Base-by-base conservation (phyloP, 2,888 invertebrate genomes). In the Fragum sueziense region DNA sequence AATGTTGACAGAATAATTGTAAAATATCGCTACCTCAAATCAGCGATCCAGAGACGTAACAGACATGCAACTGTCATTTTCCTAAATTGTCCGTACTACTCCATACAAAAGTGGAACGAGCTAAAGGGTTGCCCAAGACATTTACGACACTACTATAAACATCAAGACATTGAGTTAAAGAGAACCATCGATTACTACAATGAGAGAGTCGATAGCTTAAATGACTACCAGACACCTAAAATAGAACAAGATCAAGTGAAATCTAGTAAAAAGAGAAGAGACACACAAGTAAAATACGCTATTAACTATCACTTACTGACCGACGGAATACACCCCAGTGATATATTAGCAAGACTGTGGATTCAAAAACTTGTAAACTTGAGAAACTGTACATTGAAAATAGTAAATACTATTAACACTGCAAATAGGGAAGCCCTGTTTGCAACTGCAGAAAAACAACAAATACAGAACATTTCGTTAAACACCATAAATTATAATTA, bases 61-160 rank as follows among this genome's bases (percentile, higher is more conserved):
- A 11, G 25, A 27, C 9, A 11, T 14, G 57, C 57, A 57, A 57
- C 11, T 27, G n/a, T 57, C 27, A 22, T 57, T 20, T 57, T 57
- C 57, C n/a, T 57, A 11, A 57, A 57, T 27, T 57, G 57, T 27
- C 57, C 57, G 25, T 57, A 57, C 57, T 57, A 57, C 27, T 57
- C 57, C n/a, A 57, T 57, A 11, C 25, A 11, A 27, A 27, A n/a
- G 27, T 57, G 57, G 57, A 57, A 57, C 25, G 9, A 27, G 29
- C 57, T 22, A 14, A 57, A 29, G 29, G 27, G 27, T 4, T 57
- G 27, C 17, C 14, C 20, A 20, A n/a, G n/a, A 47, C 25, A 57
- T 57, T 17, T 29, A 2, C 17, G 14, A 22, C 25, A 6, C 14
- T 20, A 57, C 25, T 9, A 6, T 22, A 29, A 17, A 57, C 27